phyloP scores from a whole-genome alignment of 2,797 vertebrate genomes.

The Sebastes hubbsi region DNA sequence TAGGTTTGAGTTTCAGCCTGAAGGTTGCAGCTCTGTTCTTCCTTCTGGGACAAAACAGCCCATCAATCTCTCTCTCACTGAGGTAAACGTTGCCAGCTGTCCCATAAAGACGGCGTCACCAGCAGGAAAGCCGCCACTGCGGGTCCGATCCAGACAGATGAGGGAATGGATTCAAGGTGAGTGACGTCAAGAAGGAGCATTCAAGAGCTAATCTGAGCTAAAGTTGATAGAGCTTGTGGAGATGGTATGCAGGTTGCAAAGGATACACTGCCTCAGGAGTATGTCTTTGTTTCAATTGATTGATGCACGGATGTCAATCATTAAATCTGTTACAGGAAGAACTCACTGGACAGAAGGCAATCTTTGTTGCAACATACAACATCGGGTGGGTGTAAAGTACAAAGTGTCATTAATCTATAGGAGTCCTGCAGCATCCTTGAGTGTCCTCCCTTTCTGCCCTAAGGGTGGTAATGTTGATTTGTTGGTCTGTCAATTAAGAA shows the following conservation, averaged over 20 bases:
- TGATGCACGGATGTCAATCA: not conserved
- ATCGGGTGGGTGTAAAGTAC: not conserved
- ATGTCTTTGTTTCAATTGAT: slow-evolving; percentile 7
- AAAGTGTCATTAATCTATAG: not conserved
- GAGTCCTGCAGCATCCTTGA: not conserved
- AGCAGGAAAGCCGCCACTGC: slow-evolving; percentile 29
- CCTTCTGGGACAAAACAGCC: not conserved
- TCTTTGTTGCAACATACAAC: not conserved
- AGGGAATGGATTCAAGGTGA: slow-evolving; percentile 55
- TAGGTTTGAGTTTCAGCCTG: not conserved
- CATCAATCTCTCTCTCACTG: slow-evolving; percentile 8
- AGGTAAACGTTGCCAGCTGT: slow-evolving; percentile 66
- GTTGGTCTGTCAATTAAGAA: not conserved
- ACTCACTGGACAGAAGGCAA: not conserved
- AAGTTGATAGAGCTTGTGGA: slow-evolving; percentile 4
- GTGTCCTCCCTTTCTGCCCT: not conserved
- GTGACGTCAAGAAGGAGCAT: slow-evolving; percentile 43
- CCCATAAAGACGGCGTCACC: slow-evolving; percentile 34
- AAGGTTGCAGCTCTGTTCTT: not conserved
- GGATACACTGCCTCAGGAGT: slow-evolving; percentile 2
- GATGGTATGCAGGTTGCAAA: not conserved
- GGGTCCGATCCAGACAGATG: slow-evolving; percentile 38
- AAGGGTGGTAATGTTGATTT: not conserved
- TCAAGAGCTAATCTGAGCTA: slow-evolving; percentile 14
- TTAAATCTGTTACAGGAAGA: not conserved